Base-by-base conservation (phyloP, 2,113 vertebrate genomes). In the Symphodus melops region DNA sequence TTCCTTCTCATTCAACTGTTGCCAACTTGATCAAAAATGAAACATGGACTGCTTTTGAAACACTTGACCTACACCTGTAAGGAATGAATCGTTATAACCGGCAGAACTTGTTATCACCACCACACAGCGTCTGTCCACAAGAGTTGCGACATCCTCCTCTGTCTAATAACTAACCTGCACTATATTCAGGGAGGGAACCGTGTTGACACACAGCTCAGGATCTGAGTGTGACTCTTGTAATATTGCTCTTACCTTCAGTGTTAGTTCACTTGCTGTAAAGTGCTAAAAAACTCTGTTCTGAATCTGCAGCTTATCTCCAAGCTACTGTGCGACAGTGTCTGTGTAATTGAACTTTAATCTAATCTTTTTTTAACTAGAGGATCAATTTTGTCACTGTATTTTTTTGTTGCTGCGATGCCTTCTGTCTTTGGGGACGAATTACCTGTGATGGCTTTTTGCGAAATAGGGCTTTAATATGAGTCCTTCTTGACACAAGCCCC, bases 71-170 rank as follows among this genome's bases (percentile, higher is more conserved):
- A 64, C 77, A 80, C 39, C 25, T 23, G 63, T 19, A 16, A 46
- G 44, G 23, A 77, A 72, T 62, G 71, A 69, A 63, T 79, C 63
- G 70, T 87, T 87, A 75, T 72, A 91, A 91, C 90, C 73, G 86
- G 89, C 86, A 60, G 69, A 89, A 93, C 89, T 86, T 73, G 87
- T 89, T 88, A 83, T 84, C 82, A 60, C 79, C 44, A 14, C 19
- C 46, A 5, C 76, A 69, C 80, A 65, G 68, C 64, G 59, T 59
- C 73, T 56, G 81, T 39, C 79, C 73, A 28, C 63, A 21, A 3
- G 48, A 58, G 84, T 91, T 92, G 88, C 89, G 85, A 88, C 86
- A 91, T 81, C 61, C 17, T 37, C 49, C 13, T 48, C 37, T 17
- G 59, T 81, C 72, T 83, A 81, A 86, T 83, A 67, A 87, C 76